These are phyloP conservation scores for Zhuqinia jingwanae DNA, from an alignment of 2,888 invertebrate species.

Conservation along the genomic window DNA sequence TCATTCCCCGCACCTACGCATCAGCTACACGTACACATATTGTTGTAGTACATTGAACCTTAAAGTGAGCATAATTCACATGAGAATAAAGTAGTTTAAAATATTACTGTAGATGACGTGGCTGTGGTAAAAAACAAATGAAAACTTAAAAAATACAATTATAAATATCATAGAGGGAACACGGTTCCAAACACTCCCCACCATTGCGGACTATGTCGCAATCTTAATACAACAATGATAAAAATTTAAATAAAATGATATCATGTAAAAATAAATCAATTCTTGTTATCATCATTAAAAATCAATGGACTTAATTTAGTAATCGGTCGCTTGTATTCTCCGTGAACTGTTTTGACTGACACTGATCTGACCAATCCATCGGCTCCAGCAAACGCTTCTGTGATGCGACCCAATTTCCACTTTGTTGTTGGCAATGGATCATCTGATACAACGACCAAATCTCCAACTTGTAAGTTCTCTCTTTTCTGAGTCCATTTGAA, in stretches of 20 bases:
- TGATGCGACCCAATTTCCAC: conserved; percentile 79
- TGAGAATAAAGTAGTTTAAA: too few species aligned
- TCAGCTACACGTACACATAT: too few species aligned
- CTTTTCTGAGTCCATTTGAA: conserved; percentile 77
- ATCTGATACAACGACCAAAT: conserved; percentile 80
- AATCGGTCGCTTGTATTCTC: conserved; percentile 64
- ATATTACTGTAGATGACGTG: too few species aligned
- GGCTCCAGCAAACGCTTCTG: conserved; percentile 78
- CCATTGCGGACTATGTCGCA: not conserved
- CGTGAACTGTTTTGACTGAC: conserved; percentile 77
- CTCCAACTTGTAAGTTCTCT: conserved; percentile 76
- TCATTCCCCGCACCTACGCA: too few species aligned
- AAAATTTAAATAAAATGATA: not conserved
- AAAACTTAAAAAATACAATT: too few species aligned
- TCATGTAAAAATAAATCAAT: not conserved
- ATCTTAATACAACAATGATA: not conserved
- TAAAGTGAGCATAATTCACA: too few species aligned
- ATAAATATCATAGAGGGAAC: too few species aligned
- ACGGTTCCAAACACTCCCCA: conserved; percentile 4
- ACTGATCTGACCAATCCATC: conserved; percentile 79
- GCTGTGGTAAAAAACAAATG: too few species aligned
- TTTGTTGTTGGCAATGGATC: conserved; percentile 79
- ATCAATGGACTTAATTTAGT: conserved; percentile 18
- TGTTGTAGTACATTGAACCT: too few species aligned
- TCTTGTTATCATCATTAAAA: not conserved